These are phyloP conservation scores for Mythimna impura DNA, from an alignment of 2,888 invertebrate species.

Conservation along the genomic window DNA sequence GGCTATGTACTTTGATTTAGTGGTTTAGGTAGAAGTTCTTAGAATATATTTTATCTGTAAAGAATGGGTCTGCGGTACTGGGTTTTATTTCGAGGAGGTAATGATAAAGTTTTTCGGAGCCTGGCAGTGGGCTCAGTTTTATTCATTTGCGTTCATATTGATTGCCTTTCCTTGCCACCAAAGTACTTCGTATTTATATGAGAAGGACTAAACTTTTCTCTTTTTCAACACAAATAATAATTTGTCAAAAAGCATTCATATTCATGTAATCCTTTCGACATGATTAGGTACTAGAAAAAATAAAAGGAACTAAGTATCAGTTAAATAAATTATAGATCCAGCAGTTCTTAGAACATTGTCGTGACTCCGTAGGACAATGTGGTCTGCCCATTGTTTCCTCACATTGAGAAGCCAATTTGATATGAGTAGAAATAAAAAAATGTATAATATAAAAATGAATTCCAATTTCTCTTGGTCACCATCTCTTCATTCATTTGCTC, in stretches of 20 bases:
- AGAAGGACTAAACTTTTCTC: neutral
- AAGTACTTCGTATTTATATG: neutral
- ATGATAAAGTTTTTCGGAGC: slow-evolving; percentile 26
- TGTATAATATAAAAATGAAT: too few relatives aligned
- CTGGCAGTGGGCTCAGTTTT: neutral
- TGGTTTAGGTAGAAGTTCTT: slow-evolving; percentile 58
- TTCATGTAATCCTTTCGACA: neutral
- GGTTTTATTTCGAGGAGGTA: slow-evolving; percentile 48
- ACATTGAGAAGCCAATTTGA: neutral
- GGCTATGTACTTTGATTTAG: slow-evolving; percentile 68
- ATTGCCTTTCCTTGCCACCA: neutral
- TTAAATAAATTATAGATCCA: neutral
- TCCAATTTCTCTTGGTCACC: too few relatives aligned
- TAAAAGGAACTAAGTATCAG: neutral
- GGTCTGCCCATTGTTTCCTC: neutral
- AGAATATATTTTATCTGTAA: slow-evolving; percentile 61
- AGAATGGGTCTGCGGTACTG: slow-evolving; percentile 51
- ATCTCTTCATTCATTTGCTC: too few relatives aligned
- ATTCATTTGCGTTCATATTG: slow-evolving; percentile 19
- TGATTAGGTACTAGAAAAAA: neutral
- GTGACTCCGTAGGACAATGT: neutral
- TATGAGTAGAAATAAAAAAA: neutral
- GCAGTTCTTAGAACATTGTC: neutral
- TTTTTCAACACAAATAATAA: neutral
- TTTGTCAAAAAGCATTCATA: neutral